Evolutionary conservation across 2,888 invertebrate species (phyloP), one percentile per base, ranked within the genome.

Genomic region (Heliothis peltigera): DNA sequence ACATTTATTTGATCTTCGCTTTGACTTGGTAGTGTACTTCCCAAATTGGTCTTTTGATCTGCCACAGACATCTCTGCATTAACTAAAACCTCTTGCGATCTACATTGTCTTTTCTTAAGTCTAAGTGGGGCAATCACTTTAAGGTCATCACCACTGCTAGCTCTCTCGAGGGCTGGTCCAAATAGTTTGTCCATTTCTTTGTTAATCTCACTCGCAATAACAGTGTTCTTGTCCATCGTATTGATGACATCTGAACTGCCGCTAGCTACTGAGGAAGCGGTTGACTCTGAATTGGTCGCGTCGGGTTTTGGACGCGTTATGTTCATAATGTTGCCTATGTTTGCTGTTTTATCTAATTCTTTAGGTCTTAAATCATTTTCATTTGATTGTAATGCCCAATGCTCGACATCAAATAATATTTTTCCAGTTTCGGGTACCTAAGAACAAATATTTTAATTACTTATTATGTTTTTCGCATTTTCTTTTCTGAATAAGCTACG

Each of bases 61-160:
- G 61, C 62, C 4, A 79, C 71, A 57, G 82, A 70, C 2, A 75
- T 73, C 67, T 90, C 89, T 32, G 89, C 87, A 17, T 89, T 79
- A 7, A 88, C 82, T 58, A 95, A 82, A 55, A 92, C 89, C 87
- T 95, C 95, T 86, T 95, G 95, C 18, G 95, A 95, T 75, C 89
- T 89, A 63, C 91, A 95, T 62, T 95, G 94, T 58, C 93, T 87
- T 75, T 87, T 89, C 77, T 91, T 93, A 75, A 91, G 89, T 70
- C 91, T 87, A 0, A 92, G 78, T 28, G 95, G 94, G 39, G 91
- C 89, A 5, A 87, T 81, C 0, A 93, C 84, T 84, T 94, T 92
- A 35, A 95, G 77, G 64, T 95, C 93, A 73, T 88, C 90, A 1
- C 92, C 92, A 72, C 95, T 95, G 62, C 87, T 91, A 1, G 95